Conservation (phyloP, 2,888 invertebrate species). For the Drosophila pseudotalamancana region DNA sequence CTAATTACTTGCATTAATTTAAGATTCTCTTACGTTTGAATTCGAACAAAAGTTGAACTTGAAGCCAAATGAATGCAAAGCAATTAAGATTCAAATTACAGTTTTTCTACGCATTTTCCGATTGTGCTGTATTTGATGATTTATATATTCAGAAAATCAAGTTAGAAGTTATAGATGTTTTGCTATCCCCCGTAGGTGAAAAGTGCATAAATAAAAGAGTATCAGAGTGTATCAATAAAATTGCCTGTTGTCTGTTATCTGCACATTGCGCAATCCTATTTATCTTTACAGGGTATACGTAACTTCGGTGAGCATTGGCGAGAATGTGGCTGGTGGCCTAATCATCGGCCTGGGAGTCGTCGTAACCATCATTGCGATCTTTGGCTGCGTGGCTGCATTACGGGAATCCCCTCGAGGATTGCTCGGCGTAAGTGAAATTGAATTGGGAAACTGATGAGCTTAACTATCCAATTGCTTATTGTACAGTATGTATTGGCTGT, state of each 20-base stretch:
- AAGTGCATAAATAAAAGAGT: too few relatives aligned
- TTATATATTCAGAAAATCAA: too few relatives aligned
- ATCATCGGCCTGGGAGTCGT: slow-evolving; percentile 75
- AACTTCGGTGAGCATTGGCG: slow-evolving; percentile 75
- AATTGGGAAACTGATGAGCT: background rate
- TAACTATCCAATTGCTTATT: slow-evolving; percentile 13
- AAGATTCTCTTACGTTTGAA: too few relatives aligned
- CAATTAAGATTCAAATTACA: background rate
- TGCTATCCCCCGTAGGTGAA: too few relatives aligned
- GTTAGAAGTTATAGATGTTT: too few relatives aligned
- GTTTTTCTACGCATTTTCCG: background rate
- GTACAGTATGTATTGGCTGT: slow-evolving; percentile 73
- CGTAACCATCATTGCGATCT: slow-evolving; percentile 70
- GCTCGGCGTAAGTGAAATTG: slow-evolving; percentile 61
- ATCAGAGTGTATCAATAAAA: background rate
- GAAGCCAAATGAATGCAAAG: background rate
- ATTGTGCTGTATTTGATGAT: too few relatives aligned
- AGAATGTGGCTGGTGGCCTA: slow-evolving; percentile 77
- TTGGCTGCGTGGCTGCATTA: slow-evolving; percentile 78
- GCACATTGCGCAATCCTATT: too few relatives aligned
- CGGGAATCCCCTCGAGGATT: slow-evolving; percentile 73
- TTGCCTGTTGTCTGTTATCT: too few relatives aligned
- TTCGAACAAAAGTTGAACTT: background rate
- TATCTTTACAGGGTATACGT: slow-evolving; percentile 32
- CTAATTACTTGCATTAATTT: background rate